Percentiles rank a stretch among this genome's conserved stretches.
phyloP scores from a whole-genome alignment of 2,113 vertebrate genomes.

The Neolamprologus kungweensis region DNA sequence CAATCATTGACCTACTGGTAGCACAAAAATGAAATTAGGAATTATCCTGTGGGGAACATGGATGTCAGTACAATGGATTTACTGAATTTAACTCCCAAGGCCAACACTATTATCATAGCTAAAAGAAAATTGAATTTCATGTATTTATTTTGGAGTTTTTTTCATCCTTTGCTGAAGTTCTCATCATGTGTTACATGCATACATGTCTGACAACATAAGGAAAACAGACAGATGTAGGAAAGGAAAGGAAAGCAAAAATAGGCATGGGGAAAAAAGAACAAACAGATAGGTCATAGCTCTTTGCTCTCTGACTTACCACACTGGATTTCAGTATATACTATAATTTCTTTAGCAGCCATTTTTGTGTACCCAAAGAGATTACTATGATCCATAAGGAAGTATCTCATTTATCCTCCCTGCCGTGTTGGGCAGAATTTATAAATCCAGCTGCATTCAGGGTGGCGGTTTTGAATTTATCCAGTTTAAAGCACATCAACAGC shows the following conservation, averaged over 20 bases:
- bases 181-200: background rate
- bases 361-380: constrained; percentile 44
- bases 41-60: background rate
- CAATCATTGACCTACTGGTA: background rate
- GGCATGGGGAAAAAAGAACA: background rate
- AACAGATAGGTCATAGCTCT: background rate
- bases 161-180: background rate
- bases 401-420: constrained; percentile 17
- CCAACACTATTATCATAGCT: no score
- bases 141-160: fast-evolving
- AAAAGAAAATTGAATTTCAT: background rate
- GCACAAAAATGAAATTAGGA: background rate
- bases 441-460: constrained; percentile 5
- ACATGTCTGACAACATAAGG: background rate
- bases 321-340: background rate
- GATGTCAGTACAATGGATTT: background rate
- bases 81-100: background rate
- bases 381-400: constrained; percentile 24
- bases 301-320: background rate
- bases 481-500: constrained; percentile 7
- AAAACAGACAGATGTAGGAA: background rate
- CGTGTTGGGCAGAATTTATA: constrained; percentile 15
- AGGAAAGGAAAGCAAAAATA: background rate
- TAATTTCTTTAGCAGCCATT: constrained; percentile 11
- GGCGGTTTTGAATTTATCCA: constrained; percentile 22